phyloP scores from a whole-genome alignment of 2,888 invertebrate genomes.

The Halictus quadricinctus region DNA sequence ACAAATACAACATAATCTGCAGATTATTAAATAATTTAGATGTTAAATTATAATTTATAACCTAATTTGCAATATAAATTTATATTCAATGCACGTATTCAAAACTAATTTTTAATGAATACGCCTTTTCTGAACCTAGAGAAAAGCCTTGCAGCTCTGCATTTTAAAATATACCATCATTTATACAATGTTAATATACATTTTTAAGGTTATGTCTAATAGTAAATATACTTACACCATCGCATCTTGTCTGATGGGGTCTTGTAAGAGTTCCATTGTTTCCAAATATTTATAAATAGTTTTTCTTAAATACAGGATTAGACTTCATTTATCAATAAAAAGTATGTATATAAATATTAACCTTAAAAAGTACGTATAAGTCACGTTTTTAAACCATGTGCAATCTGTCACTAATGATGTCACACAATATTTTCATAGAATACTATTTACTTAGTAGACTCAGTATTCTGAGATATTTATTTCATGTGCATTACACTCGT shows the following conservation, averaged over 20 bases:
- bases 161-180: neutral
- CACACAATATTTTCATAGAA: neutral
- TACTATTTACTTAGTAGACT: neutral
- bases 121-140: neutral
- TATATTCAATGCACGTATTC: neutral
- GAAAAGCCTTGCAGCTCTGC: neutral
- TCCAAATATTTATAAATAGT: slow-evolving; percentile 3
- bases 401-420: neutral
- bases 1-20: slow-evolving; percentile 94
- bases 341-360: neutral
- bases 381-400: neutral
- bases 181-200: neutral
- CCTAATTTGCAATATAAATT: neutral
- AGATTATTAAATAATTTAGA: neutral
- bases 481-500: neutral
- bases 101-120: neutral
- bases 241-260: slow-evolving; percentile 30
- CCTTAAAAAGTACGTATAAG: neutral
- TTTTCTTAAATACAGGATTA: neutral
- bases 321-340: neutral
- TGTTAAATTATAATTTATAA: neutral
- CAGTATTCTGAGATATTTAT: no score
- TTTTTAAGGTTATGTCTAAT: slow-evolving; percentile 22
- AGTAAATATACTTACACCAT: slow-evolving; percentile 42
- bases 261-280: slow-evolving; percentile 28